These are phyloP conservation scores for Myxocyprinus asiaticus DNA, from an alignment of 2,113 vertebrate genomes.

Conservation along the genomic window DNA sequence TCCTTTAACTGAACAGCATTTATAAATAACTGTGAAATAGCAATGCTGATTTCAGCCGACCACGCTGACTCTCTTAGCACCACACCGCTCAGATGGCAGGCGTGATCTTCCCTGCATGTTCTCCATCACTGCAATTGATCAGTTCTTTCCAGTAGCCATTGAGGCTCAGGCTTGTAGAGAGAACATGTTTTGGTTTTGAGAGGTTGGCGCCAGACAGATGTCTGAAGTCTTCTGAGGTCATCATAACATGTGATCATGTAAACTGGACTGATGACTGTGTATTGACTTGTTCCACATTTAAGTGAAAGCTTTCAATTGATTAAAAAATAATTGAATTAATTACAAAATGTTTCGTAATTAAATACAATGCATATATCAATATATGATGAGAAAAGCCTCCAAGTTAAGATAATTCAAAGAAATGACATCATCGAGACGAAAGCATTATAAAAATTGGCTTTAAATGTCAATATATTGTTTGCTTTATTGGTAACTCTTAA, in stretches of 20 bases:
- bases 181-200: slow-evolving; percentile 17
- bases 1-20: slow-evolving; percentile 1
- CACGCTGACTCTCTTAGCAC: background rate
- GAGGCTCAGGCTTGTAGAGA: slow-evolving; percentile 6
- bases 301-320: no score
- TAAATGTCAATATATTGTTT: no score
- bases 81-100: background rate
- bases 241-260: background rate
- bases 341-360: no score
- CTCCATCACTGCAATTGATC: slow-evolving; percentile 40
- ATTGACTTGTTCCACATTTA: background rate
- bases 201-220: background rate
- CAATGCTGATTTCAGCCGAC: slow-evolving; percentile 9
- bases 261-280: background rate
- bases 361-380: no score
- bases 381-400: no score
- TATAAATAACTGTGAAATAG: slow-evolving; percentile 38
- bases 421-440: no score
- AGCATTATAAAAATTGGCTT: no score
- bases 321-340: no score
- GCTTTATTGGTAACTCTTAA: no score
- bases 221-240: background rate
- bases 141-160: background rate
- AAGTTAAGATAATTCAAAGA: no score
- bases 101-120: slow-evolving; percentile 42